phyloP scores from a whole-genome alignment of 2,113 vertebrate species.

The Dipodomys spectabilis region DNA sequence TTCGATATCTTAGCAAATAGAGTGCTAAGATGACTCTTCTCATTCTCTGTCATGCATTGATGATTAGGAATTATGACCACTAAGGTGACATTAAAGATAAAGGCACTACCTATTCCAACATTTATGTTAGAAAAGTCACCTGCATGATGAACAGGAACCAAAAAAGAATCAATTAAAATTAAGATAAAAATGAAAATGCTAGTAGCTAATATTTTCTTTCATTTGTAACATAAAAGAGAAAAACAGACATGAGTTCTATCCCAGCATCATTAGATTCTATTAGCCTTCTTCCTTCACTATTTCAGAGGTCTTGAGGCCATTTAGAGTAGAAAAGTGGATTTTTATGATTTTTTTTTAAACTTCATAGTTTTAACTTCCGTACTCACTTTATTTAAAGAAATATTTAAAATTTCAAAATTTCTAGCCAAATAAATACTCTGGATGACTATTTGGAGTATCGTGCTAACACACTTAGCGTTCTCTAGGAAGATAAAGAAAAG shows the following conservation, averaged over 20 bases:
- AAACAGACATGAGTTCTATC: neutral
- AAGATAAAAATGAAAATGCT: neutral
- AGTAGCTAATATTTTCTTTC: neutral
- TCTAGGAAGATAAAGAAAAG: neutral
- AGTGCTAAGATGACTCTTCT: neutral
- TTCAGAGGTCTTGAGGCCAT: neutral
- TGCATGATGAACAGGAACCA: neutral
- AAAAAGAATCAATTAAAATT: neutral
- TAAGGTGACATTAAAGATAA: neutral
- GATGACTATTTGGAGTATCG: neutral
- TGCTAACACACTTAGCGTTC: neutral
- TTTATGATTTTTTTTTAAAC: conserved; percentile 15
- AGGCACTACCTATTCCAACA: neutral
- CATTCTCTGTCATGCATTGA: neutral
- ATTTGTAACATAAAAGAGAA: neutral
- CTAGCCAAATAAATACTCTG: conserved; percentile 2
- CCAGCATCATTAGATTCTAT: neutral
- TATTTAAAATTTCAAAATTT: conserved; percentile 58
- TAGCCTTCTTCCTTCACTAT: neutral
- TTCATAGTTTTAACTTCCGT: neutral
- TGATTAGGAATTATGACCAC: neutral
- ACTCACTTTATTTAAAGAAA: conserved; percentile 52
- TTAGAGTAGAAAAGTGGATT: conserved; percentile 10
- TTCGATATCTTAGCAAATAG: neutral
- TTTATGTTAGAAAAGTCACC: neutral